These are phyloP conservation scores for Neuroscelio doddi DNA, from an alignment of 2,888 invertebrate species.

Conservation along the genomic window DNA sequence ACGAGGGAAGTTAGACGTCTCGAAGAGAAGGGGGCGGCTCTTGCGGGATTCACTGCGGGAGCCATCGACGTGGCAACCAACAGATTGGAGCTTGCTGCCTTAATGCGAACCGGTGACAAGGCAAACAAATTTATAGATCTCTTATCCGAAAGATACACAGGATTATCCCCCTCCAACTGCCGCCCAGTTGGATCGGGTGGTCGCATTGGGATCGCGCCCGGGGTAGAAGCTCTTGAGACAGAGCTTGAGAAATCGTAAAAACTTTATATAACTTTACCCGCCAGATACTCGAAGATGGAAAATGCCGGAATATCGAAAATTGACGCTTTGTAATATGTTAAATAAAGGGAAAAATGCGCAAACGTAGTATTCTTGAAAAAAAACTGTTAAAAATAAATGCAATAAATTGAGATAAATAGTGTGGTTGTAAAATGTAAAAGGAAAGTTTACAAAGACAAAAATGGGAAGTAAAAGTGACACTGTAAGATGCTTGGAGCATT, in stretches of 20 bases:
- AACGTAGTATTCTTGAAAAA: too few species aligned
- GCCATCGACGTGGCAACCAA: constrained; percentile 50
- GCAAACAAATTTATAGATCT: constrained; percentile 71
- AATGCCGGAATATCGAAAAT: too few species aligned
- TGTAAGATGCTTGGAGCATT: constrained; percentile 41
- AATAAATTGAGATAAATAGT: too few species aligned
- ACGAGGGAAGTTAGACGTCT: constrained; percentile 38
- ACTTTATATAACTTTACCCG: constrained; percentile 67
- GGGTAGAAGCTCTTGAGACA: constrained; percentile 51
- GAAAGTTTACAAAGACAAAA: constrained; percentile 13
- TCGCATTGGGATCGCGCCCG: constrained; percentile 49
- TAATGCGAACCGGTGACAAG: constrained; percentile 61
- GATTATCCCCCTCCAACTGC: constrained; percentile 64
- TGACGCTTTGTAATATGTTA: too few species aligned
- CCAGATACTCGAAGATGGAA: constrained; percentile 57
- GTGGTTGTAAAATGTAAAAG: too few species aligned
- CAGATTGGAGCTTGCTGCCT: constrained; percentile 51
- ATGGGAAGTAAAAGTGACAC: constrained; percentile 42
- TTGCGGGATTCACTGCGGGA: constrained; percentile 42
- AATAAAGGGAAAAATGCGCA: too few species aligned
- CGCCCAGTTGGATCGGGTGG: constrained; percentile 49
- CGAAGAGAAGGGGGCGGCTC: constrained; percentile 7
- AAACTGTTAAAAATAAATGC: too few species aligned
- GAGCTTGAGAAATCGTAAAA: constrained; percentile 68
- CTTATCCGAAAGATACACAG: constrained; percentile 70